phyloP scores from a whole-genome alignment of 2,888 invertebrate species.

The Euplagia quadripunctaria region DNA sequence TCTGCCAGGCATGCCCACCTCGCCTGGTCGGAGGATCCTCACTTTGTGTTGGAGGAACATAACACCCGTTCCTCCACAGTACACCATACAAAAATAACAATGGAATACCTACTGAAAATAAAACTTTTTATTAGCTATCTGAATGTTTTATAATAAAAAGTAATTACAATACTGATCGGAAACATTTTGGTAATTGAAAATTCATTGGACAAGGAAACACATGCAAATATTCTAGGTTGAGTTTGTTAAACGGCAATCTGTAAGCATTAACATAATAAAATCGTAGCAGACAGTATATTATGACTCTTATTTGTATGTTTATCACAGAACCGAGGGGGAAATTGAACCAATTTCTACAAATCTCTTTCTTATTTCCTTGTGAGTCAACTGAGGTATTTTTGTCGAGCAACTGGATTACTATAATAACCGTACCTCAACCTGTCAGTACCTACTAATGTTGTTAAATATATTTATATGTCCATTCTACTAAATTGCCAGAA shows the following conservation, averaged over 20 bases:
- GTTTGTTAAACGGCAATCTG: constrained; percentile 33
- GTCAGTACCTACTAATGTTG: constrained; percentile 4
- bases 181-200: too few species aligned
- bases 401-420: constrained; percentile 46
- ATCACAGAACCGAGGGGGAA: constrained; percentile 35
- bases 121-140: constrained; percentile 12
- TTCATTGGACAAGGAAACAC: constrained; percentile 10
- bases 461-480: constrained; percentile 7
- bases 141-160: constrained; percentile 13
- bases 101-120: constrained; percentile 6
- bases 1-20: too few species aligned
- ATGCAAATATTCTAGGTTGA: constrained; percentile 13
- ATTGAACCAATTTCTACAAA: constrained; percentile 50
- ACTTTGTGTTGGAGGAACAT: too few species aligned
- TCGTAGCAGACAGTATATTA: constrained; percentile 44
- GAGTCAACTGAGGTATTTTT: constrained; percentile 44
- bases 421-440: constrained; percentile 12
- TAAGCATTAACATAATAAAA: constrained; percentile 45
- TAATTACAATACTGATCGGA: too few species aligned
- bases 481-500: background rate
- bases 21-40: too few species aligned
- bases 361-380: constrained; percentile 47
- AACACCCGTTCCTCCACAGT: too few species aligned
- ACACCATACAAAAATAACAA: too few species aligned
- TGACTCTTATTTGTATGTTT: constrained; percentile 47